phyloP scores from a whole-genome alignment of 2,888 invertebrate genomes.

The Gryllus longicercus region DNA sequence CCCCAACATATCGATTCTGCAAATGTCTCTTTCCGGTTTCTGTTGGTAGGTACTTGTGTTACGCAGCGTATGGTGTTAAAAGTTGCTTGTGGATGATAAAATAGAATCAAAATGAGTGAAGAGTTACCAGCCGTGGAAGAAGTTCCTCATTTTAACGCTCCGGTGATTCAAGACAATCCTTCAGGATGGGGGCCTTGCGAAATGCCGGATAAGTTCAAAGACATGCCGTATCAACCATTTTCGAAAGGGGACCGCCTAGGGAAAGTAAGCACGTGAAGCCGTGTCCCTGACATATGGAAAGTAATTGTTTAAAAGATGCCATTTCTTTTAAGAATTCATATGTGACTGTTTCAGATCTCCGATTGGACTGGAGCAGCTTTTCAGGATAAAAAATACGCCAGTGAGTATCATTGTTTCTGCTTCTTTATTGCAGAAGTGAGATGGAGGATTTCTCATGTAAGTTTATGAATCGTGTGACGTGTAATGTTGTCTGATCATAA shows the following conservation, averaged over 20 bases:
- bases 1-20: neutral
- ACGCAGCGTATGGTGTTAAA: neutral
- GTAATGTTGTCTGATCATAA: neutral
- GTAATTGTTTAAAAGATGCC: conserved; percentile 18
- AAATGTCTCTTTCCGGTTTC: neutral
- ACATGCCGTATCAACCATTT: conserved; percentile 98
- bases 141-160: conserved; percentile 65
- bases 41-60: neutral
- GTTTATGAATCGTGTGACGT: too few species aligned
- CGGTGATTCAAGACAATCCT: conserved; percentile 77
- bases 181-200: conserved; percentile 97
- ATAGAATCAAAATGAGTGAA: conserved; percentile 42
- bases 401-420: conserved; percentile 53
- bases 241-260: conserved; percentile 97
- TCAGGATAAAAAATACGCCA: conserved; percentile 90
- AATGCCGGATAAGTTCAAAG: conserved; percentile 88
- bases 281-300: conserved; percentile 23
- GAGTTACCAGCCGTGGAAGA: conserved; percentile 42
- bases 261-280: conserved; percentile 62
- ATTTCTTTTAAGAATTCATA: conserved; percentile 22
- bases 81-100: neutral
- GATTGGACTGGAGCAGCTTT: conserved; percentile 95
- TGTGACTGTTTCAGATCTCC: conserved; percentile 59
- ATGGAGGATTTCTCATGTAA: neutral
- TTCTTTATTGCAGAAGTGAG: neutral